These are phyloP conservation scores for Bombus terrestris DNA, from an alignment of 1,140 invertebrate species.

Conservation along the genomic window DNA sequence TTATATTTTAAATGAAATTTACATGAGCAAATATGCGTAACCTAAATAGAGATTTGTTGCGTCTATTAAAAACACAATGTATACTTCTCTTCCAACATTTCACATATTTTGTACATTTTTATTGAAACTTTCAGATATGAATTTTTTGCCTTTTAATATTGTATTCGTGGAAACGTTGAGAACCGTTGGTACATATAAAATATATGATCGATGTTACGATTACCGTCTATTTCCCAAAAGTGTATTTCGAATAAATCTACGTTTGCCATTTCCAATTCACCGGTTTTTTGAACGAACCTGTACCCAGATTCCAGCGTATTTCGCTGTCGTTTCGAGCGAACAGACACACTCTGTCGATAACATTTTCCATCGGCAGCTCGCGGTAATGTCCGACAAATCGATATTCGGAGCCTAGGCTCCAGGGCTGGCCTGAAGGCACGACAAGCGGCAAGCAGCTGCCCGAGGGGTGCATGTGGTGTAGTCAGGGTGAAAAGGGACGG, in stretches of 20 bases:
- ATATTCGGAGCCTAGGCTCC: constrained; percentile 52
- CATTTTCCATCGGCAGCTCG: constrained; percentile 61
- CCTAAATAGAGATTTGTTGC: too few species aligned
- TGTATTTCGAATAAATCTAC: not conserved
- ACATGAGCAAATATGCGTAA: too few species aligned
- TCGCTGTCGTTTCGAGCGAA: constrained; percentile 40
- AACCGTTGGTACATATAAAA: too few species aligned
- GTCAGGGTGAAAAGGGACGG: constrained; percentile 18
- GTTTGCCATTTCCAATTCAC: not conserved
- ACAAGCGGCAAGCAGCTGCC: constrained; percentile 46
- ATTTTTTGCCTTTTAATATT: too few species aligned
- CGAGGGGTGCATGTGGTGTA: constrained; percentile 45
- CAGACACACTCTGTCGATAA: constrained; percentile 58
- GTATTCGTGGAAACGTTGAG: too few species aligned
- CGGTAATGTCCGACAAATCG: constrained; percentile 66
- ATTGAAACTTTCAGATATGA: too few species aligned
- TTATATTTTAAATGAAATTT: too few species aligned
- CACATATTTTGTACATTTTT: too few species aligned
- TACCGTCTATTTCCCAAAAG: too few species aligned
- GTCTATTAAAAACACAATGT: too few species aligned
- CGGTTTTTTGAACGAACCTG: not conserved
- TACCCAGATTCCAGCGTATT: constrained; percentile 43
- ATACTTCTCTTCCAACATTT: too few species aligned
- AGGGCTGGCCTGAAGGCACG: constrained; percentile 50
- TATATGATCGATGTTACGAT: too few species aligned